phyloP scores from a whole-genome alignment of 1,140 invertebrate species.

The Nasonia giraulti region DNA sequence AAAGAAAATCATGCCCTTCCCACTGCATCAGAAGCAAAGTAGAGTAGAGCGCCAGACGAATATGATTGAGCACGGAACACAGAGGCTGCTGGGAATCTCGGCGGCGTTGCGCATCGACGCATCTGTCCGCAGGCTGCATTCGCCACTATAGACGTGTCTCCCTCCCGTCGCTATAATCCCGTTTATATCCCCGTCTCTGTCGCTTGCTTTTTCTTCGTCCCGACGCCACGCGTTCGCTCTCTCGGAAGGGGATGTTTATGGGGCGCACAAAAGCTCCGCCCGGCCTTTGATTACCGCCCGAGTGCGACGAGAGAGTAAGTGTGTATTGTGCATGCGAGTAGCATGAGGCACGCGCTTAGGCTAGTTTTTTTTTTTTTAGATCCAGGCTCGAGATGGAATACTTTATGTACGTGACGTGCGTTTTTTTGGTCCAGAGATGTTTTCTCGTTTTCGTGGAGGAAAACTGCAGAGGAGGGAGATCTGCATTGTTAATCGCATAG shows the following conservation, averaged over 20 bases:
- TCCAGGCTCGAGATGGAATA: too few species aligned
- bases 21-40: background rate
- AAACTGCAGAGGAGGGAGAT: too few species aligned
- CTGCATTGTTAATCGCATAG: too few species aligned
- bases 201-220: background rate
- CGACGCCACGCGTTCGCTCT: background rate
- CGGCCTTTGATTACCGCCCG: conserved; percentile 19
- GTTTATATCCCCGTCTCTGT: conserved; percentile 13
- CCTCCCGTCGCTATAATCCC: conserved; percentile 4
- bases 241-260: conserved; percentile 31
- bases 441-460: too few species aligned
- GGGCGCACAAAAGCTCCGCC: conserved; percentile 31
- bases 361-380: too few species aligned
- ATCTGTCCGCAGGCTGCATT: conserved; percentile 38
- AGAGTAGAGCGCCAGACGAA: conserved; percentile 29
- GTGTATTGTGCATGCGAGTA: background rate
- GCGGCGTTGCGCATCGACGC: conserved; percentile 37
- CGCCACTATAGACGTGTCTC: background rate
- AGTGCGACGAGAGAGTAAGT: background rate
- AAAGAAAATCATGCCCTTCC: background rate
- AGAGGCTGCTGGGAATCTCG: conserved; percentile 38
- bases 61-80: conserved; percentile 4
- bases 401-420: too few species aligned
- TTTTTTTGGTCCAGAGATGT: too few species aligned
- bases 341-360: background rate